Base-by-base conservation (phyloP, 2,113 vertebrate species). In the Phocoena phocoena region DNA sequence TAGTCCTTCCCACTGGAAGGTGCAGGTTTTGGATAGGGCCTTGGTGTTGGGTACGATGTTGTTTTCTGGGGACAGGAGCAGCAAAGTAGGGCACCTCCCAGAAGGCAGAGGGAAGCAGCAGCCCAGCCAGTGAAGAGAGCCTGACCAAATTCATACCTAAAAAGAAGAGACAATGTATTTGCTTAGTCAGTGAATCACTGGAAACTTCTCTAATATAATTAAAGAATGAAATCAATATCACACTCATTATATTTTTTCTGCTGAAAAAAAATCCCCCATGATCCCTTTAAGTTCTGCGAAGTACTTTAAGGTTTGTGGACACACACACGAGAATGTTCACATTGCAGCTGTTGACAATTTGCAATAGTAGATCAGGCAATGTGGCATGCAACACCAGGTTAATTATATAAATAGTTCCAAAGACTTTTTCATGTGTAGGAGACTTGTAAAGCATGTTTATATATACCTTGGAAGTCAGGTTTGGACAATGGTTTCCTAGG, bases 101-200 rank as follows among this genome's bases (percentile, higher is more conserved):
- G 96, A 6, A 99, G 87, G 38, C 98, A 98, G 97, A 99, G 98
- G 82, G 99, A 95, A 93, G 99, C 98, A 15, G 99, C 99, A 21
- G 98, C 98, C 99, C 99, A 99, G 91, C 99, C 99, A 18, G 99
- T 98, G 90, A 99, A 99, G 83, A 99, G 98, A 31, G 99, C 99
- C 3, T 98, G 99, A 26, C 99, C 99, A 95, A 99, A 99, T 94
- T 99, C 99, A 97, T 98, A 99, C 86, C 99, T 99, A 93, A 18
- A 62, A 90, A 15, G 70, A 92, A 74, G 85, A 94, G 47, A 44
- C 6, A 50, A 63, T 3, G 2, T n/a, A 73, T 38, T 33, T 74
- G 17, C 44, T 63, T 81, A 80, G 21, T 62, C 38, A n/a, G 55
- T 38, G 14, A 82, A 62, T 21, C 68, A 62, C 0, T 41, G 60